These are phyloP conservation scores for Megalopta genalis DNA, from an alignment of 1,140 invertebrate genomes.

Conservation along the genomic window DNA sequence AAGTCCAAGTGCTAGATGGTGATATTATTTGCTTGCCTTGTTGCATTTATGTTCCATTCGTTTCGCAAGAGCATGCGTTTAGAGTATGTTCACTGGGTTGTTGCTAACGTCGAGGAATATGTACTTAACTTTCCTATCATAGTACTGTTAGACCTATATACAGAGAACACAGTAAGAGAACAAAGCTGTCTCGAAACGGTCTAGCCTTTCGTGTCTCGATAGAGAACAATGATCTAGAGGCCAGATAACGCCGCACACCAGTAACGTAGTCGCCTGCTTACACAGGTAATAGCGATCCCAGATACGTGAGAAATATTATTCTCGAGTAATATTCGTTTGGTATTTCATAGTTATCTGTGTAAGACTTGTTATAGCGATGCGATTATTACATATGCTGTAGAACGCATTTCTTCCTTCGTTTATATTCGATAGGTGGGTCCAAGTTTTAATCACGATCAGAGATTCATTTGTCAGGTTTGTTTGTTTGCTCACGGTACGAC, in stretches of 20 bases:
- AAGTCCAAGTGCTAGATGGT: constrained; percentile 48
- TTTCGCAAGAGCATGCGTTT: constrained; percentile 72
- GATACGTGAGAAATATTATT: background rate
- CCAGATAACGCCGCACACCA: background rate
- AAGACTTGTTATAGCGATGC: constrained; percentile 7
- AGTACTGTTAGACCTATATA: constrained; percentile 10
- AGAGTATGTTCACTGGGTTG: constrained; percentile 71
- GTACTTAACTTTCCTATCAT: constrained; percentile 2
- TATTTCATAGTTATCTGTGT: constrained; percentile 22
- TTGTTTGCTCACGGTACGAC: constrained; percentile 40
- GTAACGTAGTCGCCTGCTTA: constrained; percentile 20
- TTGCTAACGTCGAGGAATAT: constrained; percentile 40
- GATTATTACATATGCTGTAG: background rate
- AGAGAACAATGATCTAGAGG: constrained; percentile 7
- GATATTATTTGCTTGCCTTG: constrained; percentile 67
- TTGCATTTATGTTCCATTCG: constrained; percentile 66
- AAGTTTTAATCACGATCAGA: background rate
- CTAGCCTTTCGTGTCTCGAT: background rate
- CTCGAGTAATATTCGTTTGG: background rate
- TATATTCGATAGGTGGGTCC: background rate
- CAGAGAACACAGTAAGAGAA: background rate
- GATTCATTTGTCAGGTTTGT: constrained; percentile 13
- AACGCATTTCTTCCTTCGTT: background rate
- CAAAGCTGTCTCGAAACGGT: background rate
- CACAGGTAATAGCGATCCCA: constrained; percentile 6